Conservation (phyloP, 1,140 invertebrate species). For the Palaemon carinicauda region DNA sequence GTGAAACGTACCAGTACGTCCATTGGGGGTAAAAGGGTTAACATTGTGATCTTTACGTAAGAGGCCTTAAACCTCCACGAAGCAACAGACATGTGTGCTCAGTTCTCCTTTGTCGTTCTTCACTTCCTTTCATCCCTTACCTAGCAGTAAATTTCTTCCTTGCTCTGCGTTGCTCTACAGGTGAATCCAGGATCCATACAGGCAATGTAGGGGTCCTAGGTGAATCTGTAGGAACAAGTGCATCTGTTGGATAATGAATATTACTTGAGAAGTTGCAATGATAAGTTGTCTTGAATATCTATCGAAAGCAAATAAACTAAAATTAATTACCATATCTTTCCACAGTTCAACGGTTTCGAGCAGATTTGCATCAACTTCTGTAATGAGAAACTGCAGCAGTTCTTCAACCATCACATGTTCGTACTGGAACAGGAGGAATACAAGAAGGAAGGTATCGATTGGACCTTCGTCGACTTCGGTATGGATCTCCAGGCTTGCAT, state of each 20-base stretch:
- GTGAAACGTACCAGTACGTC: no score
- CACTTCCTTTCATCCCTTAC: no score
- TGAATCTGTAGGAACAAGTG: constrained; percentile 65
- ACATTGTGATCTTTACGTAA: no score
- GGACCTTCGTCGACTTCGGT: constrained; percentile 70
- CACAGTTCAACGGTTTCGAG: constrained; percentile 68
- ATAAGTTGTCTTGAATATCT: background rate
- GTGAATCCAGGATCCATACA: background rate
- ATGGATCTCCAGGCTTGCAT: constrained; percentile 71
- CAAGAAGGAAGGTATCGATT: constrained; percentile 80
- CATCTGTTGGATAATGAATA: constrained; percentile 65
- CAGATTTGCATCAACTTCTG: constrained; percentile 54
- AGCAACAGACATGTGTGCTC: no score
- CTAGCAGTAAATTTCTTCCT: no score
- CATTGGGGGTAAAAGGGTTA: no score
- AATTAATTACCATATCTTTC: background rate
- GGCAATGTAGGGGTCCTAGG: constrained; percentile 68
- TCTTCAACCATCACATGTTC: constrained; percentile 55
- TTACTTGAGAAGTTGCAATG: background rate
- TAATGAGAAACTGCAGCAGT: constrained; percentile 53
- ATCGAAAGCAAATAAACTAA: background rate
- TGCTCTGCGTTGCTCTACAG: no score
- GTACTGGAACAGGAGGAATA: constrained; percentile 68
- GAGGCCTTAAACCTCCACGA: no score
- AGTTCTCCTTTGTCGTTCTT: no score